Evolutionary conservation across 1,140 invertebrate genomes (phyloP).

Genomic region (Diplogasteroides magnus): DNA sequence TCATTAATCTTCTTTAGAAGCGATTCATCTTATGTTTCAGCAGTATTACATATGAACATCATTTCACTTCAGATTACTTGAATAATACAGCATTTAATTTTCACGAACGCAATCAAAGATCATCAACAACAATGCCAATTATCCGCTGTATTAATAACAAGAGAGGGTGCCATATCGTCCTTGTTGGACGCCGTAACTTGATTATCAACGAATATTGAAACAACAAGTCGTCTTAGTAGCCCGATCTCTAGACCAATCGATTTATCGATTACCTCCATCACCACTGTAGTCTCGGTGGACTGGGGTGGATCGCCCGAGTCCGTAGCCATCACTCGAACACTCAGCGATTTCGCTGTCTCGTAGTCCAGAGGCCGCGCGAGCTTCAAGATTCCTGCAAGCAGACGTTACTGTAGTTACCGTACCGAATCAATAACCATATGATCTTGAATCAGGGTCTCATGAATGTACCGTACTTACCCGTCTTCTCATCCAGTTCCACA

Average conservation of each 20-base stretch:
- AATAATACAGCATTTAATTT: no score
- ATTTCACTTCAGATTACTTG: no score
- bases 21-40: no score
- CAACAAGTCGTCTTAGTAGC: no score
- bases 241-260: not conserved
- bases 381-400: not conserved
- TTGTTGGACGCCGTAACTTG: no score
- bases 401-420: not conserved
- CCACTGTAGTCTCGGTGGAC: conserved; percentile 72
- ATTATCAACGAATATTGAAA: no score
- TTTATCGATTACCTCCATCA: conserved; percentile 63
- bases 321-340: conserved; percentile 72
- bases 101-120: no score
- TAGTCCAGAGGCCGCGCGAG: conserved; percentile 68
- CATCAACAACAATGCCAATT: no score
- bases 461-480: conserved; percentile 73
- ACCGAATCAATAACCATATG: not conserved
- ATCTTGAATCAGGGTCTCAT: conserved; percentile 1
- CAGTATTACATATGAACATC: no score
- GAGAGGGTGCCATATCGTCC: no score
- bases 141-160: no score
- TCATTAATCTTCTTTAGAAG: no score
- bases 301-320: conserved; percentile 80
- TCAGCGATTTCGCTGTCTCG: conserved; percentile 71
- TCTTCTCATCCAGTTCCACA: conserved; percentile 68